phyloP scores from a whole-genome alignment of 2,888 invertebrate genomes.

The Chorisops tibialis region DNA sequence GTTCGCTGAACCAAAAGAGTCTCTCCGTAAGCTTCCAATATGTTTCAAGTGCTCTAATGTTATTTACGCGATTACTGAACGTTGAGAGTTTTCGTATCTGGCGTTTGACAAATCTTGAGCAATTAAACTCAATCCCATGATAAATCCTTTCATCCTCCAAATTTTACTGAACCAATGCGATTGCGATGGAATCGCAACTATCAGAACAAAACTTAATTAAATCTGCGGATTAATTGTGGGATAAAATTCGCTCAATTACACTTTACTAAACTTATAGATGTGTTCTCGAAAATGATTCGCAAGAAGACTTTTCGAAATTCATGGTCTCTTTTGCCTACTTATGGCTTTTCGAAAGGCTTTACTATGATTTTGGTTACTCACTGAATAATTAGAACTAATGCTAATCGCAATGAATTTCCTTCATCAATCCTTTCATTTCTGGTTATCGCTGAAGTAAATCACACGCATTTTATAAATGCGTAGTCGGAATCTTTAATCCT shows the following conservation, averaged over 20 bases:
- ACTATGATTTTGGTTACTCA: no score
- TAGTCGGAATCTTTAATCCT: no score
- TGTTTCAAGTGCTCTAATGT: constrained; percentile 20
- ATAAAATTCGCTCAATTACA: constrained; percentile 24
- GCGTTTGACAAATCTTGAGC: constrained; percentile 28
- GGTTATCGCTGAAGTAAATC: no score
- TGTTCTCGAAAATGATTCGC: no score
- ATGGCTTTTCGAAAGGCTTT: no score
- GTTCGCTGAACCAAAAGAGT: no score
- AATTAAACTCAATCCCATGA: constrained; percentile 29
- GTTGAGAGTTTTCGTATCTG: constrained; percentile 17
- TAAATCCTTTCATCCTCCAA: constrained; percentile 26
- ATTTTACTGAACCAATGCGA: constrained; percentile 22
- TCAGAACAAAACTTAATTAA: constrained; percentile 24
- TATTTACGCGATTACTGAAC: constrained; percentile 13
- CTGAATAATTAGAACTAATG: no score
- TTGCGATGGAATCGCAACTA: constrained; percentile 23
- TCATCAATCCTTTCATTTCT: no score
- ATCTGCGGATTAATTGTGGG: constrained; percentile 24
- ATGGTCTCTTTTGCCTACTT: no score
- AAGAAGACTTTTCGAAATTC: no score
- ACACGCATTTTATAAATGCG: no score
- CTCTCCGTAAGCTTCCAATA: constrained; percentile 16
- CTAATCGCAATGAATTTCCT: no score
- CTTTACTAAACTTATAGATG: constrained; percentile 10